Evolutionary conservation across 1,140 invertebrate species (phyloP), one percentile per base, ranked within the genome.

Genomic region (Charaxes varanes): DNA sequence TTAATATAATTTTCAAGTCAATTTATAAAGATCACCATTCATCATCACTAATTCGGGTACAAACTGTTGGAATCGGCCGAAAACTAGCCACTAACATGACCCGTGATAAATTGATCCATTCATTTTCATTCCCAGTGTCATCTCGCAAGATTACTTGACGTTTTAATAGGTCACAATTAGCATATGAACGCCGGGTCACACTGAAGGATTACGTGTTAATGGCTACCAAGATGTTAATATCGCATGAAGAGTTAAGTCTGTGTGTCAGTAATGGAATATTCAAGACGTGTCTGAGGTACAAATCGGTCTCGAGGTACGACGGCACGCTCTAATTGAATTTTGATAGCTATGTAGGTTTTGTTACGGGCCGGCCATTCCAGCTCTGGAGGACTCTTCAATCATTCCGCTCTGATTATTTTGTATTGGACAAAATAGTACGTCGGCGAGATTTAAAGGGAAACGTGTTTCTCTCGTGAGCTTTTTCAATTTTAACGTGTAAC

Each of bases 151-250:
- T 70, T 66, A 68, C 54, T 53, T 61, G 55, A 51, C 49, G 52
- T 54, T 56, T 58, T 67, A 70, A 64, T 66, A 56, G 62, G 59
- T 60, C 55, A 46, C 53, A 54, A 71, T 71, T 71, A 62, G 50
- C 67, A 71, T 71, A 68, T 60, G 57, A 63, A 62, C 55, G 53
- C 52, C 41, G 59, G 65, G 62, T 57, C 64, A 67, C 48, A 30
- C 46, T 63, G 62, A 68, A 57, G 62, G 64, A 68, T 71, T 66
- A 68, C 41, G 60, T 68, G 68, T 59, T 71, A 71, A 71, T 71
- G 60, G 60, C 52, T 46, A 57, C 58, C 67, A 61, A 67, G 58
- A 71, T 59, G 59, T 68, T 71, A 70, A 47, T 68, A 61, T 53
- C 57, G 62, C 58, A 62, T 57, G 62, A 61, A 64, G 68, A 66